Evolutionary conservation across 2,113 vertebrate species (phyloP).

Genomic region (Gymnogyps californianus): DNA sequence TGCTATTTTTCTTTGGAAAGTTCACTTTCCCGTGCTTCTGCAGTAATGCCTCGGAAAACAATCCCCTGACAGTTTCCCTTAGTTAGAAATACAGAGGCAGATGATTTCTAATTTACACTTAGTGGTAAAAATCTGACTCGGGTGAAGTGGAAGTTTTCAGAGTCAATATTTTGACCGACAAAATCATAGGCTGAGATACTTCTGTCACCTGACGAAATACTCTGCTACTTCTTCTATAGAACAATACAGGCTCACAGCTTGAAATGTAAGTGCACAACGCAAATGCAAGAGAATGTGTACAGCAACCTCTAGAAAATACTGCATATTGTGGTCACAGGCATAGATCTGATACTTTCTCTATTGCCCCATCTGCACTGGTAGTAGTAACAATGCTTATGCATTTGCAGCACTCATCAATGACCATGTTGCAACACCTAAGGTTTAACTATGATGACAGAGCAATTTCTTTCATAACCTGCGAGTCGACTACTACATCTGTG

Average conservation of each 20-base stretch:
- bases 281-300: neutral
- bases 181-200: neutral
- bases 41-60: neutral
- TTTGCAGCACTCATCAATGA: neutral
- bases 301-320: neutral
- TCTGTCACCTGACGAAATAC: neutral
- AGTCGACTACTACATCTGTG: neutral
- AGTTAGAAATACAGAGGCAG: neutral
- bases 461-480: neutral
- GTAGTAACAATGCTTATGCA: neutral
- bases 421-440: neutral
- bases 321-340: neutral
- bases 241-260: neutral
- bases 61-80: neutral
- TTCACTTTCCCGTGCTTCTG: neutral
- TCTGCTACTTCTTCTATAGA: neutral
- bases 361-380: neutral
- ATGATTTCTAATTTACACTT: neutral
- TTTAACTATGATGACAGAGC: neutral
- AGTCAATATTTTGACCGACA: neutral
- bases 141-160: neutral
- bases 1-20: neutral
- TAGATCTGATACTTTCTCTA: neutral
- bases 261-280: fast-evolving
- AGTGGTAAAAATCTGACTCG: neutral